A percentile compares a stretch with the other conserved stretches of the same genome.
Conservation (phyloP, 1,140 invertebrate genomes). For the Linepithema humile region DNA sequence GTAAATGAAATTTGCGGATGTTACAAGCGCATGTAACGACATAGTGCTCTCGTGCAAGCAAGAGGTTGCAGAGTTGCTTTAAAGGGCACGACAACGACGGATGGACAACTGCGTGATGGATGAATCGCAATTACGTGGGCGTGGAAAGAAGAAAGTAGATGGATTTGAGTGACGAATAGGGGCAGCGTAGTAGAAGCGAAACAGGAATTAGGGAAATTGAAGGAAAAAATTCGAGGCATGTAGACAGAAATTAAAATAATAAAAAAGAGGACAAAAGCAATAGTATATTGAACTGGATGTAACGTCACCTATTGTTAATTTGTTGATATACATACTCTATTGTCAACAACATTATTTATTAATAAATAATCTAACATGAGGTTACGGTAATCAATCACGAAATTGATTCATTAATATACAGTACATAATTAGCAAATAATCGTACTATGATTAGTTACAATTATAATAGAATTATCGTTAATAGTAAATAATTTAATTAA, state of each 20-base stretch:
- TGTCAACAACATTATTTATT: background rate
- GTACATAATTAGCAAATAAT: constrained; percentile 4
- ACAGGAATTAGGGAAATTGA: constrained; percentile 8
- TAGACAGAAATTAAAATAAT: background rate
- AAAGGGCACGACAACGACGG: constrained; percentile 37
- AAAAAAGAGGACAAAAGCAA: too few relatives aligned
- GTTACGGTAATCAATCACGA: background rate
- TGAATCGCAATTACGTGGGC: constrained; percentile 56
- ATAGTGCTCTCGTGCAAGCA: constrained; percentile 26
- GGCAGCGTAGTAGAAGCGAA: background rate
- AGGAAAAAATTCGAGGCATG: background rate
- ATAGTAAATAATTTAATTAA: background rate
- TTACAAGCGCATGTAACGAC: constrained; percentile 18
- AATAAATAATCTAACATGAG: background rate
- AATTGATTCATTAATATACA: constrained; percentile 28
- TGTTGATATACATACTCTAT: background rate
- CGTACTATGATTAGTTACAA: background rate
- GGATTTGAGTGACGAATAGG: constrained; percentile 42
- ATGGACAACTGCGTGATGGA: constrained; percentile 54
- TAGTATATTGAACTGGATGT: background rate
- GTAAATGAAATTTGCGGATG: constrained; percentile 50
- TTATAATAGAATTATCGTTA: background rate
- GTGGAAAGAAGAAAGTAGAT: constrained; percentile 48
- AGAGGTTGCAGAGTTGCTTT: constrained; percentile 35
- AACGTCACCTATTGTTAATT: background rate